Evolutionary conservation across 1,140 invertebrate species (phyloP).

Genomic region (Neodiprion lecontei): DNA sequence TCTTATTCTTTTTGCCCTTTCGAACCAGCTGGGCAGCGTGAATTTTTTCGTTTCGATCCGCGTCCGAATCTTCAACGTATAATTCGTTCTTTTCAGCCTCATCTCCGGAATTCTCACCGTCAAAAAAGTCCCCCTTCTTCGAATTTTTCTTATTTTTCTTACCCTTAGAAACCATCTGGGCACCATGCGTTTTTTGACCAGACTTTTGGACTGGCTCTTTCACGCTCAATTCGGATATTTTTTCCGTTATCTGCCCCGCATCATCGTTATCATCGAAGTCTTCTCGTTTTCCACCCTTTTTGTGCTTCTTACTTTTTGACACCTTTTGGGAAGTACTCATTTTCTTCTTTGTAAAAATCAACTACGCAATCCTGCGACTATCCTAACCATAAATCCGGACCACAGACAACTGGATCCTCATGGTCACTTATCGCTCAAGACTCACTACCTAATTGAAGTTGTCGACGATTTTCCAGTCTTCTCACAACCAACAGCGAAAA

Average conservation of each 20-base stretch:
- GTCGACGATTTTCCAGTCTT: no score
- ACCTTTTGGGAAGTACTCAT: conserved; percentile 11
- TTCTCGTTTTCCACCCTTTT: conserved; percentile 27
- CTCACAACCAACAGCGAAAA: no score
- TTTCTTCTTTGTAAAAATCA: not conserved
- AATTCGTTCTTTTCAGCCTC: conserved; percentile 12
- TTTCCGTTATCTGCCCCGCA: conserved; percentile 56
- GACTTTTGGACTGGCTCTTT: conserved; percentile 10
- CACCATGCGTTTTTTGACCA: conserved; percentile 16
- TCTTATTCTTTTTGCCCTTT: not conserved
- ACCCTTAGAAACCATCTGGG: conserved; percentile 37
- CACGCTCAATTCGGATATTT: conserved; percentile 45
- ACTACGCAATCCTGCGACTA: no score
- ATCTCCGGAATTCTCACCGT: conserved; percentile 33
- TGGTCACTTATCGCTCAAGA: no score
- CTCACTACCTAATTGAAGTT: no score
- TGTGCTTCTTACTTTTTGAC: conserved; percentile 25
- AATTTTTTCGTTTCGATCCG: not conserved
- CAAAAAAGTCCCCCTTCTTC: conserved; percentile 43
- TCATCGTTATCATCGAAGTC: conserved; percentile 61
- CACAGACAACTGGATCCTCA: no score
- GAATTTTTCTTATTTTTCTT: conserved; percentile 47
- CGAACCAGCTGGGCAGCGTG: not conserved
- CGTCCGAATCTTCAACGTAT: not conserved
- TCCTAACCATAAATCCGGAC: no score